Evolutionary conservation across 2,797 vertebrate species (phyloP).

Genomic region (Valencia hispanica): DNA sequence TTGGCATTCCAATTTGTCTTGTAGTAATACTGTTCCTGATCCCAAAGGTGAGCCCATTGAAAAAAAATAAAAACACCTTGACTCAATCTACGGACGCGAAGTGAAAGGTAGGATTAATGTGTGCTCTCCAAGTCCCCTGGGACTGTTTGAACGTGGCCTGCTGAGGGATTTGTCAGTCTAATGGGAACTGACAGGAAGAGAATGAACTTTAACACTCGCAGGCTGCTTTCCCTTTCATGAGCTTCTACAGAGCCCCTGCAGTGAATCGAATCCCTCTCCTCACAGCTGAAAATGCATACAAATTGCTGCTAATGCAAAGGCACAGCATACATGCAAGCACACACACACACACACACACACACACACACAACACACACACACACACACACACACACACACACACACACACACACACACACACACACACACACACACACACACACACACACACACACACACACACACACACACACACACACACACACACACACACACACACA

Average conservation of each 20-base stretch:
- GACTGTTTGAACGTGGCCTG: slow-evolving; percentile 32
- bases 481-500: background rate
- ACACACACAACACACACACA: background rate
- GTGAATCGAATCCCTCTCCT: slow-evolving; percentile 49
- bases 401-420: too few species aligned
- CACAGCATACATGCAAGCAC: background rate
- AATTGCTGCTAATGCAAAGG: slow-evolving; percentile 7
- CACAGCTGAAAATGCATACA: slow-evolving; percentile 19
- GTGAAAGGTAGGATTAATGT: slow-evolving; percentile 37
- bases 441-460: background rate
- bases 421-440: background rate
- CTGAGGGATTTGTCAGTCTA: slow-evolving; percentile 64
- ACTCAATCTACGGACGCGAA: slow-evolving; percentile 24
- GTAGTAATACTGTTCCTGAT: background rate
- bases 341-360: too few species aligned
- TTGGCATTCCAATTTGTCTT: slow-evolving; percentile 6
- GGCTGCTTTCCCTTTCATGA: slow-evolving; percentile 69
- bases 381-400: background rate
- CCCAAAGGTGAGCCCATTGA: slow-evolving; percentile 5
- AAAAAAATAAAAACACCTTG: slow-evolving; percentile 17
- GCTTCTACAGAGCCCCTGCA: slow-evolving; percentile 52
- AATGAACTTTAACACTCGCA: slow-evolving; percentile 63
- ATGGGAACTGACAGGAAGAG: slow-evolving; percentile 55
- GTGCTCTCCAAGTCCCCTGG: slow-evolving; percentile 24
- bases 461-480: too few species aligned